phyloP scores from a whole-genome alignment of 2,797 vertebrate species.

The Micromesistius poutassou region DNA sequence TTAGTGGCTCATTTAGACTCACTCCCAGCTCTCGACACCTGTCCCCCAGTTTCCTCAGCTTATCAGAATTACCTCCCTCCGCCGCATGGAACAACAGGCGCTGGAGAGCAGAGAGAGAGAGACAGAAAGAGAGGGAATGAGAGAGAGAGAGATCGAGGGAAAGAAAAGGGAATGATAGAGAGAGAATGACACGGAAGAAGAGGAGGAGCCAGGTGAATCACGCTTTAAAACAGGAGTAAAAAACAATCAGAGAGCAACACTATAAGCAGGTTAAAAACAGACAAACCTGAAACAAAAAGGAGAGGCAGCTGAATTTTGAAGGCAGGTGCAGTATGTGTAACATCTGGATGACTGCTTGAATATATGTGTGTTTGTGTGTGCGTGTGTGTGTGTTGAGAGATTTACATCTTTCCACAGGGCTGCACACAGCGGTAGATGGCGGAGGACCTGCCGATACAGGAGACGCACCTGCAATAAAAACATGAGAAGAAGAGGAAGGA shows the following conservation, averaged over 20 bases:
- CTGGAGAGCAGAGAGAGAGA: constrained; percentile 74
- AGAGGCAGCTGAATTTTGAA: constrained; percentile 15
- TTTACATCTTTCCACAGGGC: constrained; percentile 98
- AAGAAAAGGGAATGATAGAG: constrained; percentile 40
- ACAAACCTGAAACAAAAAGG: constrained; percentile 10
- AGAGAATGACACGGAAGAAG: constrained; percentile 48
- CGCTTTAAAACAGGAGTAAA: constrained; percentile 19
- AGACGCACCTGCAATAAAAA: constrained; percentile 83
- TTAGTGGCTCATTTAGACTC: constrained; percentile 91
- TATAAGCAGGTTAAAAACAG: constrained; percentile 29
- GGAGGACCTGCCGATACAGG: constrained; percentile 89
- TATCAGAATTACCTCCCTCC: constrained; percentile 90
- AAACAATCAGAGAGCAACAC: not conserved
- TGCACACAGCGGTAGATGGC: constrained; percentile 91
- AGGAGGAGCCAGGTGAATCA: constrained; percentile 32
- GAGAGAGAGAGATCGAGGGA: constrained; percentile 25
- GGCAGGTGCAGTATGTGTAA: not conserved
- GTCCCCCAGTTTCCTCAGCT: constrained; percentile 89
- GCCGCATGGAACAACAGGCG: constrained; percentile 94
- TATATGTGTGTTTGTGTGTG: constrained; percentile 24
- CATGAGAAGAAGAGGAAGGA: constrained; percentile 19
- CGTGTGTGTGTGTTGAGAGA: constrained; percentile 40
- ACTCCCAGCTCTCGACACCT: constrained; percentile 94
- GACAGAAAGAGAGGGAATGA: constrained; percentile 56
- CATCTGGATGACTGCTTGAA: not conserved